Conservation (phyloP, 1,140 invertebrate species). For the Pantala flavescens region DNA sequence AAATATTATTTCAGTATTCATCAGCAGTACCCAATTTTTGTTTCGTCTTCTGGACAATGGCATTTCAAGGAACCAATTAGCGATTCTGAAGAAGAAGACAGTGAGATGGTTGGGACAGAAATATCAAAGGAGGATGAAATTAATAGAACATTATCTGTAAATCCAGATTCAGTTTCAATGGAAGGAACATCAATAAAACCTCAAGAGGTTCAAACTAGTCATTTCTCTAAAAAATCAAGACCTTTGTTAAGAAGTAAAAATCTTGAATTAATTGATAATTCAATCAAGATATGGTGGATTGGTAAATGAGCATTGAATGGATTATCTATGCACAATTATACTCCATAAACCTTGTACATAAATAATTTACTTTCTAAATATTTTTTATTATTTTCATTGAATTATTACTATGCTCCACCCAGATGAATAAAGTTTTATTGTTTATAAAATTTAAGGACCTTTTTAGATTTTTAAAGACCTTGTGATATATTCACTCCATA, state of each 20-base stretch:
- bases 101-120: conserved; percentile 20
- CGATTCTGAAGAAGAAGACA: conserved; percentile 65
- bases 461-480: no score
- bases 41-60: not conserved
- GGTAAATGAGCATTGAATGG: not conserved
- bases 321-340: not conserved
- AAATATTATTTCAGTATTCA: not conserved
- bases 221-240: not conserved
- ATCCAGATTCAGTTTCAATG: no score
- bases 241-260: not conserved
- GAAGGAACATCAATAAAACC: no score
- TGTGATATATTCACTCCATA: no score
- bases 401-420: no score
- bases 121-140: conserved; percentile 22
- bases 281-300: not conserved
- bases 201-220: no score
- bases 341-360: no score
- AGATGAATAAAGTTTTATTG: no score
- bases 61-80: conserved; percentile 53
- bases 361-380: no score
- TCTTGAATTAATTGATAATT: not conserved
- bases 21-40: conserved; percentile 2
- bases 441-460: no score
- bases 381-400: no score
- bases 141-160: no score